Base-by-base conservation (phyloP, 2,888 invertebrate species). In the Rotaria magnacalcarata region DNA sequence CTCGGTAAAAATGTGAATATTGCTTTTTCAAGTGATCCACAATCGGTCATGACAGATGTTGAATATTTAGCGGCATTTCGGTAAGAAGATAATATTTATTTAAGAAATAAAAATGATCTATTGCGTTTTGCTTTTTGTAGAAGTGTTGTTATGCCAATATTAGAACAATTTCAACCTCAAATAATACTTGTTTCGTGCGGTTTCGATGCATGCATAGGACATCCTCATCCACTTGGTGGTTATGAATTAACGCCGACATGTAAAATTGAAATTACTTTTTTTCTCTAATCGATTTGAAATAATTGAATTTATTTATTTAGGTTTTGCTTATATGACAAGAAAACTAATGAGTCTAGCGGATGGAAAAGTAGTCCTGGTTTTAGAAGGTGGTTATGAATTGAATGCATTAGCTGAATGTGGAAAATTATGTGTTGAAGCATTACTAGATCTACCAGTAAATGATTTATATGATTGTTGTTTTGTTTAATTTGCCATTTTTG, bases 321-420 rank as follows among this genome's bases (percentile, higher is more conserved):
- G 91, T 93, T 98, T 97, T 92, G 98, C 97, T 88, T 94, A 94
- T 92, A 96, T 99, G 96, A 97, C 97, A 52, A 94, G 95, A 89
- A 95, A 97, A 91, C 93, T 99, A 88, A 94, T 96, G 94, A 94
- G 94, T 89, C 93, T 97, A 89, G 97, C 97, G 87, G 94, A 94
- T 89, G 96, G 96, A 84, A 95, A 94, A 91, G 94, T 97, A 88
- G 95, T 97, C 86, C 92, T 98, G 88, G 95, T 96, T 47, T 93
- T 97, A 88, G 97, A 97, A 92, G 97, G 97, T 87, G 97, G 99
- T 85, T 99, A 99, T 92, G 96, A 99, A 92, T 92, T 99, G 90
- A 94, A 96, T 67, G 95, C 97, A 67, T 96, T 99, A 90, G 97
- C 97, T 93, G 97, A 97, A 92, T 95, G 96, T 86, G 96, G 97